Percentiles rank a stretch among this genome's conserved stretches.
These are phyloP conservation scores for Heloderma charlesbogerti DNA, from an alignment of 2,113 vertebrate genomes.

Conservation along the genomic window DNA sequence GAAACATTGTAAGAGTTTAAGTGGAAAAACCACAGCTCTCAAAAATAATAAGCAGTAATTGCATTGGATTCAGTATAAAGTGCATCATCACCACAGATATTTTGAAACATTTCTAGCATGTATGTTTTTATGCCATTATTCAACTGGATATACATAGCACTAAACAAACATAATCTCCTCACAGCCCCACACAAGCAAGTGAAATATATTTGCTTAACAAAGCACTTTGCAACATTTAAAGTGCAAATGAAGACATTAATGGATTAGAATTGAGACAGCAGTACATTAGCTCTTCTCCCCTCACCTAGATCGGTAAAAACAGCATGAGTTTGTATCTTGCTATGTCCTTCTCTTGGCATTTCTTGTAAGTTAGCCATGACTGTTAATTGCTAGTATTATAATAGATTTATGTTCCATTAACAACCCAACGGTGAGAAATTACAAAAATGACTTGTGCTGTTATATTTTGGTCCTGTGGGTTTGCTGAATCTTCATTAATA, in stretches of 20 bases:
- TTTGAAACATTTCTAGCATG: conserved; percentile 17
- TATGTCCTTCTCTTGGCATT: conserved; percentile 14
- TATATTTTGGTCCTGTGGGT: conserved; percentile 8
- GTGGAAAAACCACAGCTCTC: not conserved
- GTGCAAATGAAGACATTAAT: conserved; percentile 39
- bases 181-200: conserved; percentile 17
- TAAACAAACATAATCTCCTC: conserved; percentile 25
- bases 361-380: conserved; percentile 34
- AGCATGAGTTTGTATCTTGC: not conserved
- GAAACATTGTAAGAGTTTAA: not conserved
- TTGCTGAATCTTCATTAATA: conserved; percentile 52
- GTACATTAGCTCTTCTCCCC: not conserved
- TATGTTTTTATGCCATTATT: not conserved
- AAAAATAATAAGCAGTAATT: not conserved
- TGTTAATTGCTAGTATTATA: conserved; percentile 27
- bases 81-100: not conserved
- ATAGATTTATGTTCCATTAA: conserved; percentile 18
- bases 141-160: not conserved
- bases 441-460: conserved; percentile 32
- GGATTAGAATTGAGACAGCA: conserved; percentile 19
- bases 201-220: conserved; percentile 38
- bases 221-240: conserved; percentile 42
- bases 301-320: not conserved
- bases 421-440: conserved; percentile 40
- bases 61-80: not conserved